These are phyloP conservation scores for Staurois parvus DNA, from an alignment of 2,797 vertebrate species.

Conservation along the genomic window DNA sequence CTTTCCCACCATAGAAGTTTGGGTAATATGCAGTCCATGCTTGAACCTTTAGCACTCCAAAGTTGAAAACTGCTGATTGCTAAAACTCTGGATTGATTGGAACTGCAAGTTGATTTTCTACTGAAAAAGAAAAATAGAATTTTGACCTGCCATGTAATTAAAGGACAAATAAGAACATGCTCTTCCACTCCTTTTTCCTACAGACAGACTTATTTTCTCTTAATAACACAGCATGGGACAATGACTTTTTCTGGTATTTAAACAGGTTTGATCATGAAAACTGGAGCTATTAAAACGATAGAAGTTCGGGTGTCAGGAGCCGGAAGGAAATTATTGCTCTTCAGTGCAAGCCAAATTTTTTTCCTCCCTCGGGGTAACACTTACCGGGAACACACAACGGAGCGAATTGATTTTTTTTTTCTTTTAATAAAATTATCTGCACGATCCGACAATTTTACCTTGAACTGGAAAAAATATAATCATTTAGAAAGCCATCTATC, in stretches of 20 bases:
- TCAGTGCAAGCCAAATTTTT: constrained; percentile 31
- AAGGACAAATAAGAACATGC: neutral
- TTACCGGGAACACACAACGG: constrained; percentile 6
- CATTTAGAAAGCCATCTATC: constrained; percentile 32
- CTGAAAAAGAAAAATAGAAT: too few relatives aligned
- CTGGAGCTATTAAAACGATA: neutral
- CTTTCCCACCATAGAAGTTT: too few relatives aligned
- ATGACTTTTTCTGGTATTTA: constrained; percentile 2
- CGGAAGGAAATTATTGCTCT: constrained; percentile 10
- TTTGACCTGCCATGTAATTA: neutral
- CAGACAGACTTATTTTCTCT: neutral
- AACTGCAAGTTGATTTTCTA: too few relatives aligned
- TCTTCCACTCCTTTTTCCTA: neutral
- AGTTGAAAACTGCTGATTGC: too few relatives aligned
- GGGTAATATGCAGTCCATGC: too few relatives aligned
- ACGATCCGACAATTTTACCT: constrained; percentile 11
- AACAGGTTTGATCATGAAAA: constrained; percentile 36
- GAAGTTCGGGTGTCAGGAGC: neutral
- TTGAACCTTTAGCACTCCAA: too few relatives aligned
- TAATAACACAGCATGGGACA: neutral
- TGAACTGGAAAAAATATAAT: constrained; percentile 24
- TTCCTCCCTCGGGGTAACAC: constrained; percentile 36
- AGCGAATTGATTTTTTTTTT: constrained; percentile 39
- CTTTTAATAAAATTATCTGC: constrained; percentile 31
- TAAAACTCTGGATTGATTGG: too few relatives aligned